Evolutionary conservation across 2,113 vertebrate species (phyloP).

Genomic region (Rhynchomys soricoides): DNA sequence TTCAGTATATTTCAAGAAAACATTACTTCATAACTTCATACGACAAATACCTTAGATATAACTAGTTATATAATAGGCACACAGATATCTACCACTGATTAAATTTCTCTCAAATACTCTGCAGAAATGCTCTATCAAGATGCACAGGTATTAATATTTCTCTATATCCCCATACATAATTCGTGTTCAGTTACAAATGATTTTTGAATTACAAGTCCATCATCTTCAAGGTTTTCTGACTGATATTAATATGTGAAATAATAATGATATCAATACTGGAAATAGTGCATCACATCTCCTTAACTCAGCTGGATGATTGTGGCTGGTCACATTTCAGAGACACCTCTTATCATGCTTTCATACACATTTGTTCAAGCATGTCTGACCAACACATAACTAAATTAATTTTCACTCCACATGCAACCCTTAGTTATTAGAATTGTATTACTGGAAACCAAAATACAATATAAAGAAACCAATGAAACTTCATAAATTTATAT

Average conservation of each 20-base stretch:
- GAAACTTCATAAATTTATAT: neutral
- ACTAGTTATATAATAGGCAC: neutral
- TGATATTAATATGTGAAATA: neutral
- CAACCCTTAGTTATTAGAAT: neutral
- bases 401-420: neutral
- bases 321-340: neutral
- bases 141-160: neutral
- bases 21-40: neutral
- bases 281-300: neutral
- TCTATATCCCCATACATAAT: neutral
- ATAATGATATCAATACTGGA: neutral
- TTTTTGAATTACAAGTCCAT: neutral
- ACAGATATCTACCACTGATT: neutral
- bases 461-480: slow-evolving; percentile 3
- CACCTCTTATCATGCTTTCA: neutral
- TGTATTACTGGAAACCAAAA: neutral
- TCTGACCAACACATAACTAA: neutral
- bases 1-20: neutral
- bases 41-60: neutral
- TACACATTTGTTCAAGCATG: neutral
- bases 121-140: neutral
- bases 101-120: neutral
- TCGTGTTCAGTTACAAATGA: neutral
- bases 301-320: neutral
- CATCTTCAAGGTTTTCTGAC: neutral